A percentile compares a stretch with the other conserved stretches of the same genome.
Conservation (phyloP, 2,888 invertebrate genomes). For the Mayetiola destructor region DNA sequence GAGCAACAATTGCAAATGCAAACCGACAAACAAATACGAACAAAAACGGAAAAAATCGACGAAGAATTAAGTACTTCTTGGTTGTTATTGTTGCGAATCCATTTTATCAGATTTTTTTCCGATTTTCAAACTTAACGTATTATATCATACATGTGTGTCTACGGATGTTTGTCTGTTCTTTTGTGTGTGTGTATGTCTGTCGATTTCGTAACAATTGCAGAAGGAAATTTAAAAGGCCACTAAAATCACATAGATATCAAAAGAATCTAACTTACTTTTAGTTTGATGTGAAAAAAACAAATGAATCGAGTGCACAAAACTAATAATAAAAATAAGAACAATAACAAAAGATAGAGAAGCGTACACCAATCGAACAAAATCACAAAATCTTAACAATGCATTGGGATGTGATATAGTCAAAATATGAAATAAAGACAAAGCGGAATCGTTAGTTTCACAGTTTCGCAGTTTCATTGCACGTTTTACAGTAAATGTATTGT, state of each 20-base stretch:
- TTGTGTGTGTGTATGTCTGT: too few species aligned
- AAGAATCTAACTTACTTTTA: neutral
- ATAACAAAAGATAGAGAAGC: neutral
- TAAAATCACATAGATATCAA: constrained; percentile 9
- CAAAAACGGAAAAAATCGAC: neutral
- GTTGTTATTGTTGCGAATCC: constrained; percentile 1
- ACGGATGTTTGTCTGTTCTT: too few species aligned
- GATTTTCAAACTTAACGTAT: constrained; percentile 6
- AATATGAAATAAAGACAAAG: too few species aligned
- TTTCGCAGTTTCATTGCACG: too few species aligned
- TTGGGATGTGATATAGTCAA: too few species aligned
- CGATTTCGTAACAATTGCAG: constrained; percentile 4
- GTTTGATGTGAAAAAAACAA: neutral
- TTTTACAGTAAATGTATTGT: too few species aligned
- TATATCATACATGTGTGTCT: constrained; percentile 11
- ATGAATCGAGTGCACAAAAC: neutral
- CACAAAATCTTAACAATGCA: too few species aligned
- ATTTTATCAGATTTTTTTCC: constrained; percentile 6
- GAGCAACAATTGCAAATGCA: neutral
- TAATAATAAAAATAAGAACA: neutral
- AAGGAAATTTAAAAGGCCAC: constrained; percentile 8
- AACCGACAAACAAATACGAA: neutral
- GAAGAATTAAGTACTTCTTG: neutral
- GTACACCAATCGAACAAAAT: constrained; percentile 9
- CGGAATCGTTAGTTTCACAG: too few species aligned